Evolutionary conservation across 2,797 vertebrate species (phyloP).

Genomic region (Artibeus jamaicensis): DNA sequence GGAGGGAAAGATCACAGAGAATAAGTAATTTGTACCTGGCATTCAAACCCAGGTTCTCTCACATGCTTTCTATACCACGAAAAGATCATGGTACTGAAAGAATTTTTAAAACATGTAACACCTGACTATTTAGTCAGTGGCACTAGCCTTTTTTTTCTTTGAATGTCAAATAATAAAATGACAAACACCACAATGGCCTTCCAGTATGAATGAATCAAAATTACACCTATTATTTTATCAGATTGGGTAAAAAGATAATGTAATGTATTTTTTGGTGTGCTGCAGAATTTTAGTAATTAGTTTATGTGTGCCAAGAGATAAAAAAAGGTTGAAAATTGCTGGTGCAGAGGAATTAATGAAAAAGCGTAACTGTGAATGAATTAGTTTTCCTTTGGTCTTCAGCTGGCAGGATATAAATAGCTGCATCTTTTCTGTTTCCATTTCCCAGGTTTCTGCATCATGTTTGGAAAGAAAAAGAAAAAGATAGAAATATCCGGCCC

Average conservation of each 20-base stretch:
- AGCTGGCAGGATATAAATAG: neutral
- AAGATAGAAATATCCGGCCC: conserved; percentile 98
- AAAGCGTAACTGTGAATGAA: neutral
- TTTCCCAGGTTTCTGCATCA: conserved; percentile 92
- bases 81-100: neutral
- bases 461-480: conserved; percentile 99
- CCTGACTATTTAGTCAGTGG: neutral
- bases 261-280: neutral
- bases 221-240: neutral
- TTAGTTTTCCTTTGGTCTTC: neutral
- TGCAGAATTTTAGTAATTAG: neutral
- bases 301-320: neutral
- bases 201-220: neutral
- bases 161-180: neutral
- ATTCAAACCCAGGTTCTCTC: neutral
- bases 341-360: neutral
- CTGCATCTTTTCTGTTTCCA: neutral
- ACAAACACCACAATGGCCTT: neutral
- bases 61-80: neutral
- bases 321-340: neutral
- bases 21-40: neutral
- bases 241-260: neutral
- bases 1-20: neutral
- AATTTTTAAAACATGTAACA: neutral
- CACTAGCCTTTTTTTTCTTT: neutral